Evolutionary conservation across 2,888 invertebrate species (phyloP).

Genomic region (Onthophagus sagittarius): DNA sequence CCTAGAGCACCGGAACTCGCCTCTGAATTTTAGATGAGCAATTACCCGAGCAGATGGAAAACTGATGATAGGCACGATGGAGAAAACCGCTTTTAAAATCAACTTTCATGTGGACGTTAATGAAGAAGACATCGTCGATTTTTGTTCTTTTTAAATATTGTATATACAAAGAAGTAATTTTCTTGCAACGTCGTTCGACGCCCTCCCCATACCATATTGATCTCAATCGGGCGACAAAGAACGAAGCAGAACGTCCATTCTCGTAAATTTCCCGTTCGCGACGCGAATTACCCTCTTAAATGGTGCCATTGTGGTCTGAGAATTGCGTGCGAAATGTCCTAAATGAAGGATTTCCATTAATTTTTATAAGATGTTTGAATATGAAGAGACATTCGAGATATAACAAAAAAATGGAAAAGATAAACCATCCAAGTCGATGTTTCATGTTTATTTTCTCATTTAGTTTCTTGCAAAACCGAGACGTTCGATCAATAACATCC

Average conservation of each 20-base stretch:
- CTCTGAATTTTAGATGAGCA: conserved; percentile 11
- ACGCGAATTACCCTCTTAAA: neutral
- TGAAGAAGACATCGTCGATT: neutral
- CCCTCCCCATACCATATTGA: neutral
- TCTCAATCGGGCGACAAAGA: neutral
- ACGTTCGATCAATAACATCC: neutral
- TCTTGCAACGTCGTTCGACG: neutral
- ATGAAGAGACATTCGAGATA: too few relatives aligned
- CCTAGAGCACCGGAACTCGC: neutral
- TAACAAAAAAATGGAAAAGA: neutral
- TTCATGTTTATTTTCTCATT: neutral
- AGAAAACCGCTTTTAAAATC: neutral
- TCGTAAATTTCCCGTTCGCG: neutral
- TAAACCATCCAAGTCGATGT: neutral
- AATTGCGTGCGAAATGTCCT: neutral
- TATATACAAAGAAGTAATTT: neutral
- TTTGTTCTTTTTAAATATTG: too few relatives aligned
- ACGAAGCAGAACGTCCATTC: neutral
- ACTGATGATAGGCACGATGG: neutral
- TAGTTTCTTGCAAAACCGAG: neutral
- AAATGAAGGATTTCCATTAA: neutral
- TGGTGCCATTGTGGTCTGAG: neutral
- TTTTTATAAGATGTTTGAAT: neutral
- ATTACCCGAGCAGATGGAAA: conserved; percentile 5
- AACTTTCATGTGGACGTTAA: neutral